phyloP scores from a whole-genome alignment of 2,888 invertebrate species.

The Heliconius charithonia region DNA sequence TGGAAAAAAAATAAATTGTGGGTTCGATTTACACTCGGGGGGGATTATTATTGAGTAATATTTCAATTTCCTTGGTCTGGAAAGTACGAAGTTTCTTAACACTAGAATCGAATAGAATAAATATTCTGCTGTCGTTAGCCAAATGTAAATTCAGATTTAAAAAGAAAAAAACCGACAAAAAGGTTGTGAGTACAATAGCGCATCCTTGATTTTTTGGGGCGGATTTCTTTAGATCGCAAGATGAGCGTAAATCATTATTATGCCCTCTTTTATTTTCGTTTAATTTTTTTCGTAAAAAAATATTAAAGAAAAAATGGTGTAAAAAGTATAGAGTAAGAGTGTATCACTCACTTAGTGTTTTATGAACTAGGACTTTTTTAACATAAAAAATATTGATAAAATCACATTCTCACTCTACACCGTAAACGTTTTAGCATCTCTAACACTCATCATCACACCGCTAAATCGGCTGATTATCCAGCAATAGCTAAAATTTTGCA shows the following conservation, averaged over 20 bases:
- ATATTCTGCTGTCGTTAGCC: not conserved
- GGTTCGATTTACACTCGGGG: too few relatives aligned
- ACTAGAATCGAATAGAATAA: too few relatives aligned
- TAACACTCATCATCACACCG: too few relatives aligned
- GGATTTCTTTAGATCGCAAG: constrained; percentile 14
- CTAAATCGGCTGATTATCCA: not conserved
- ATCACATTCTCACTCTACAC: too few relatives aligned
- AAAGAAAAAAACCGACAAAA: not conserved
- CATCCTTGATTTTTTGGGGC: constrained; percentile 8
- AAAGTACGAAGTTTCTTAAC: too few relatives aligned
- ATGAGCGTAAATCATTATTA: constrained; percentile 5
- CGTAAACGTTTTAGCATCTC: too few relatives aligned
- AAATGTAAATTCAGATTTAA: not conserved
- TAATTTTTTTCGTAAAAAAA: not conserved
- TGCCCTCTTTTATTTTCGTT: not conserved
- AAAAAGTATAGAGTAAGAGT: not conserved
- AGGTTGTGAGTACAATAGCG: not conserved
- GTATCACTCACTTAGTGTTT: too few relatives aligned
- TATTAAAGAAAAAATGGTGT: not conserved
- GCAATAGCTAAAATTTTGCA: not conserved
- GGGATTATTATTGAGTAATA: too few relatives aligned
- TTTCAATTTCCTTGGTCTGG: too few relatives aligned
- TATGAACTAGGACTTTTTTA: too few relatives aligned
- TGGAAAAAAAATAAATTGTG: too few relatives aligned
- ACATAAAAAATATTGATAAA: too few relatives aligned